These are phyloP conservation scores for Hassar affinis DNA, from an alignment of 2,113 vertebrate species.

Conservation along the genomic window DNA sequence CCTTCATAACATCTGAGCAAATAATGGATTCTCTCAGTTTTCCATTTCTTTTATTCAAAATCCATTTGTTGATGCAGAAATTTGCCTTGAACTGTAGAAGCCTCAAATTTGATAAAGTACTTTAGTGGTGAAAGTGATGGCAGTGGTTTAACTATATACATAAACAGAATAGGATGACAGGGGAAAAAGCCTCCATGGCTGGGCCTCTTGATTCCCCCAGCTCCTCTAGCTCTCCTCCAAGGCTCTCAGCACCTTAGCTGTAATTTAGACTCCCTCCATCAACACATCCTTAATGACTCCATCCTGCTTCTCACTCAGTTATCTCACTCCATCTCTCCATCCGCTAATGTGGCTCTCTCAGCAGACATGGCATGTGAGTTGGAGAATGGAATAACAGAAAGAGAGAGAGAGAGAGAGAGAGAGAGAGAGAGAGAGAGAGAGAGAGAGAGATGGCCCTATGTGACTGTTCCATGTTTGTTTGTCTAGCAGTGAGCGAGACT, in stretches of 20 bases:
- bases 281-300: conserved; percentile 58
- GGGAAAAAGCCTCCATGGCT: conserved; percentile 33
- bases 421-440: background rate
- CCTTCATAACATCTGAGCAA: background rate
- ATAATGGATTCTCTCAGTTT: background rate
- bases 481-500: background rate
- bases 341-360: conserved; percentile 36
- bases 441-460: conserved; percentile 7
- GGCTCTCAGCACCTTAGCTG: conserved; percentile 24
- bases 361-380: conserved; percentile 15
- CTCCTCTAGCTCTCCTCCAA: conserved; percentile 1
- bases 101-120: background rate
- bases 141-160: conserved; percentile 4
- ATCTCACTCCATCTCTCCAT: conserved; percentile 51
- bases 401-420: conserved; percentile 11
- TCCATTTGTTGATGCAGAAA: background rate
- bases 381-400: conserved; percentile 38
- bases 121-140: conserved; percentile 29
- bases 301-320: conserved; percentile 40
- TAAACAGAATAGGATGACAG: conserved; percentile 31
- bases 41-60: background rate
- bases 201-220: conserved; percentile 38
- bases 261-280: conserved; percentile 54
- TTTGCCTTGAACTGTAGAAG: background rate
- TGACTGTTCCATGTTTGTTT: conserved; percentile 27